Evolutionary conservation across 2,888 invertebrate species (phyloP).

Genomic region (Choristoneura rosaceana): DNA sequence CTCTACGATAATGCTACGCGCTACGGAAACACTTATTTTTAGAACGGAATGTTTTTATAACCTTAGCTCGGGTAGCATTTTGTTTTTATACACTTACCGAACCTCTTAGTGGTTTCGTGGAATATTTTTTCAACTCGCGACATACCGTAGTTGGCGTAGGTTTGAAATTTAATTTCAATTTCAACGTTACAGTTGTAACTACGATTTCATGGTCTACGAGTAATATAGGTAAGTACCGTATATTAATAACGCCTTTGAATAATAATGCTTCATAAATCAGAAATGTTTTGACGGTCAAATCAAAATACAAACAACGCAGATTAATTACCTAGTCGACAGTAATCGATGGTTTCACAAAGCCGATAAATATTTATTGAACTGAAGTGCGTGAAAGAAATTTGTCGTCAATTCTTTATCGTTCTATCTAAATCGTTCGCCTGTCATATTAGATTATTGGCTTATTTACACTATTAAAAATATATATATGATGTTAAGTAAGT

Average conservation of each 20-base stretch:
- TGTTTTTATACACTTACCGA: constrained; percentile 1
- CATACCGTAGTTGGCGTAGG: neutral
- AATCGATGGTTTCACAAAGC: constrained; percentile 32
- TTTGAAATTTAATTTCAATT: neutral
- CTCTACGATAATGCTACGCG: constrained; percentile 37
- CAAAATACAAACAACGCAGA: constrained; percentile 37
- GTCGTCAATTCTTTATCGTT: constrained; percentile 22
- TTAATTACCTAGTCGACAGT: constrained; percentile 37
- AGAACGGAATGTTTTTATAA: constrained; percentile 1
- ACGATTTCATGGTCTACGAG: neutral
- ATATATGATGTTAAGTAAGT: neutral
- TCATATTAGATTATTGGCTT: neutral
- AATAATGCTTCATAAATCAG: constrained; percentile 7
- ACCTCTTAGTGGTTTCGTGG: neutral
- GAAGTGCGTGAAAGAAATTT: constrained; percentile 35
- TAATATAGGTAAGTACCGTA: neutral
- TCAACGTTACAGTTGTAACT: neutral
- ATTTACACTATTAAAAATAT: neutral
- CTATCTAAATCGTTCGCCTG: neutral
- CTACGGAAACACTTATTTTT: neutral
- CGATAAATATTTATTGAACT: constrained; percentile 36
- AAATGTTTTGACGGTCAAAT: constrained; percentile 14
- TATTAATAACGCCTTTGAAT: neutral
- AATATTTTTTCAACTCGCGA: neutral
- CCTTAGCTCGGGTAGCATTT: neutral